Conservation (phyloP, 2,113 vertebrate species). For the Cyanoderma ruficeps region DNA sequence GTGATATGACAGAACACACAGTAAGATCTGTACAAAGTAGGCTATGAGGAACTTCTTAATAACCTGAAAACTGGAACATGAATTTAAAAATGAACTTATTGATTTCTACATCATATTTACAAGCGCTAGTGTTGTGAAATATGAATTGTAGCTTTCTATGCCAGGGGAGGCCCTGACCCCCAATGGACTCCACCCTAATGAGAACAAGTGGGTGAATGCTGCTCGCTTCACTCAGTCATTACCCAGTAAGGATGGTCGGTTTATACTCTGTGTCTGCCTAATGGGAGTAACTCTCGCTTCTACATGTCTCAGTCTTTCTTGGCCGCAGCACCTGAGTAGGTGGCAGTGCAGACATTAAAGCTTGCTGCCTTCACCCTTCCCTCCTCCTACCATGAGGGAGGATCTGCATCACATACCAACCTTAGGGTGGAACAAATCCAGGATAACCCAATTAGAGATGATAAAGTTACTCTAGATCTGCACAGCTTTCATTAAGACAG, state of each 20-base stretch:
- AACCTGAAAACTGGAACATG: constrained; percentile 13
- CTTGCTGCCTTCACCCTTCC: neutral
- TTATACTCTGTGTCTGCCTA: neutral
- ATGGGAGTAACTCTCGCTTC: neutral
- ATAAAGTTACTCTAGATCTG: neutral
- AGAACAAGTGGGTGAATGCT: neutral
- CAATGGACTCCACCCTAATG: neutral
- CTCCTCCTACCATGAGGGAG: neutral
- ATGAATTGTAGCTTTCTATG: neutral
- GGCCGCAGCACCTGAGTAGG: neutral
- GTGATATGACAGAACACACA: neutral
- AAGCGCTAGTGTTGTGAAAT: constrained; percentile 11
- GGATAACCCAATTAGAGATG: neutral
- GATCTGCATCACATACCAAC: neutral
- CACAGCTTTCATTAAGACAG: constrained; percentile 11
- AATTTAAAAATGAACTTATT: constrained; percentile 15
- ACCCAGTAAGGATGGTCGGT: neutral
- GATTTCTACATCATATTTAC: constrained; percentile 52
- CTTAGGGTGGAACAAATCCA: constrained; percentile 2
- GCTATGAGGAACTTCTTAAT: constrained; percentile 37
- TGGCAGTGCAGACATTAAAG: neutral
- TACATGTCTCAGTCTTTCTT: neutral
- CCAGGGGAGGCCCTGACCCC: neutral
- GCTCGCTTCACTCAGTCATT: neutral
- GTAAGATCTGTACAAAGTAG: neutral